Evolutionary conservation across 2,888 invertebrate species (phyloP).

Genomic region (Oxytorus armatus): DNA sequence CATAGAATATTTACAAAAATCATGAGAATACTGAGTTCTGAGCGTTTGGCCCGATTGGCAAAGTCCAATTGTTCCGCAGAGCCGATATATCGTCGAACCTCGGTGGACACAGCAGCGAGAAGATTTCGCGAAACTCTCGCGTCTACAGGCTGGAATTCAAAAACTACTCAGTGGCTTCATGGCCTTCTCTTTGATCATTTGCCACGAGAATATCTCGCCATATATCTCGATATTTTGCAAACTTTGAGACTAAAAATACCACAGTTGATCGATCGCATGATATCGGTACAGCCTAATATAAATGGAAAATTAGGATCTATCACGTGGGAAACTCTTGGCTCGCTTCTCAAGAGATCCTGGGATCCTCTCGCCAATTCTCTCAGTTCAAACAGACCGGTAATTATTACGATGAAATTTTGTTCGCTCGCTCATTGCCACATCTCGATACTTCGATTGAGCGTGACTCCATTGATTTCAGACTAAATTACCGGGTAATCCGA

Average conservation of each 20-base stretch:
- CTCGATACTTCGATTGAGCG: neutral
- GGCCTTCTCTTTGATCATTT: constrained; percentile 89
- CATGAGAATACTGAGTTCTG: constrained; percentile 88
- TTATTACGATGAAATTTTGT: constrained; percentile 44
- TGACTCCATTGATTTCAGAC: constrained; percentile 82
- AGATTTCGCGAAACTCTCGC: constrained; percentile 89
- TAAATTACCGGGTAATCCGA: constrained; percentile 89
- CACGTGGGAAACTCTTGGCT: constrained; percentile 88
- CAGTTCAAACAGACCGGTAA: constrained; percentile 88
- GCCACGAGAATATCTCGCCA: constrained; percentile 88
- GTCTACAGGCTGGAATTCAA: constrained; percentile 90
- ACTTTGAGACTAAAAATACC: constrained; percentile 89
- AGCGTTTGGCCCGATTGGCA: constrained; percentile 88
- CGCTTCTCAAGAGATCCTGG: constrained; percentile 90
- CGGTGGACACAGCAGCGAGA: constrained; percentile 90
- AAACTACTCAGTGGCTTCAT: constrained; percentile 92
- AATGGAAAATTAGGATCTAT: constrained; percentile 85
- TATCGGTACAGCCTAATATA: constrained; percentile 85
- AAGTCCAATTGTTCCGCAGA: constrained; percentile 87
- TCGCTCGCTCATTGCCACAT: neutral
- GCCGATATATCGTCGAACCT: constrained; percentile 88
- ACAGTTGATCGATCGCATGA: constrained; percentile 90
- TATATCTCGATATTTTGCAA: constrained; percentile 92
- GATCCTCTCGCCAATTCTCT: constrained; percentile 88
- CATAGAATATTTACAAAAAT: constrained; percentile 88